These are phyloP conservation scores for Eubasilissa regina DNA, from an alignment of 1,140 invertebrate genomes.

Conservation along the genomic window DNA sequence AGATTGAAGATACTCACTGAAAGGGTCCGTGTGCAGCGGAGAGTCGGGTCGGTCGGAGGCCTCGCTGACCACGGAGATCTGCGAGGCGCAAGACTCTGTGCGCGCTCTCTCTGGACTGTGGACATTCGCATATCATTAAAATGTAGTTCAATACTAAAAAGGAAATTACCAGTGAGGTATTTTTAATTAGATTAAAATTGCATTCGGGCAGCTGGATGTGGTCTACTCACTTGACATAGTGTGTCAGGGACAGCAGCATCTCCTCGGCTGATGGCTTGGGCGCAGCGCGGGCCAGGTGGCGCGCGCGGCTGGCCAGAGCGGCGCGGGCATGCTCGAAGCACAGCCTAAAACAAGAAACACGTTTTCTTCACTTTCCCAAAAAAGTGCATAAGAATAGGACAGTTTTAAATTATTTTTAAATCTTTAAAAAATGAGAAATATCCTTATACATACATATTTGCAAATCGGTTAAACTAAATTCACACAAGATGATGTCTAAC, in stretches of 20 bases:
- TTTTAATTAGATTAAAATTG: too few species aligned
- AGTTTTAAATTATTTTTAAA: too few species aligned
- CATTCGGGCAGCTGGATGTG: too few species aligned
- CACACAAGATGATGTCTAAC: too few species aligned
- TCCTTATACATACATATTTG: too few species aligned
- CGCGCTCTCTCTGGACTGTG: slow-evolving; percentile 66
- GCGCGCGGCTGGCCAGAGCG: slow-evolving; percentile 62
- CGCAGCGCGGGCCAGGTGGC: slow-evolving; percentile 63
- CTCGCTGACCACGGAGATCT: slow-evolving; percentile 70
- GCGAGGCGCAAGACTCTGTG: slow-evolving; percentile 68
- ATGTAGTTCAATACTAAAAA: too few species aligned
- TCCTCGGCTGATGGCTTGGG: slow-evolving; percentile 65
- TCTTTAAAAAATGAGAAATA: too few species aligned
- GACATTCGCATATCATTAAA: too few species aligned
- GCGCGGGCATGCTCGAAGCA: slow-evolving; percentile 68
- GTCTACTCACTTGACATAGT: slow-evolving; percentile 65
- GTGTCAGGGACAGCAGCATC: slow-evolving; percentile 65
- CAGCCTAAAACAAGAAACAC: slow-evolving; percentile 61
- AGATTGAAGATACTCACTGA: slow-evolving; percentile 64
- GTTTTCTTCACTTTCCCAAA: background rate
- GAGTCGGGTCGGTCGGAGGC: slow-evolving; percentile 63
- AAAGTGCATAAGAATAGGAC: too few species aligned
- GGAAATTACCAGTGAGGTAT: too few species aligned
- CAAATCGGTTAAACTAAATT: too few species aligned
- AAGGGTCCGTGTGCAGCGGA: slow-evolving; percentile 64